Conservation (phyloP, 2,797 vertebrate genomes). For the Enteromius treurensis region DNA sequence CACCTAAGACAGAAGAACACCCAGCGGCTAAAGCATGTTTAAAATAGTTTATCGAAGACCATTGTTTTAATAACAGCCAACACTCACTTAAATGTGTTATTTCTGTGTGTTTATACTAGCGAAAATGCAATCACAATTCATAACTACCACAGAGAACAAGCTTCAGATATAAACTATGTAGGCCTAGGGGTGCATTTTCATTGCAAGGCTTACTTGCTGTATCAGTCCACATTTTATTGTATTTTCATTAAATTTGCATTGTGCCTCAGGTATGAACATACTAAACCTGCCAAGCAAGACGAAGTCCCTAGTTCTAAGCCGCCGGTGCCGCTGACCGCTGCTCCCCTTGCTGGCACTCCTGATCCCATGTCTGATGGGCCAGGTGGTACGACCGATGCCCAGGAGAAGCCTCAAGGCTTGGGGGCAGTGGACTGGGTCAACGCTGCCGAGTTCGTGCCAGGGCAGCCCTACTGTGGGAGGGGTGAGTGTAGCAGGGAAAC, state of each 20-base stretch:
- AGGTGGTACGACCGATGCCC: conserved; percentile 49
- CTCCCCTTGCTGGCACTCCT: conserved; percentile 71
- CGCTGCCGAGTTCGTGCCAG: conserved; percentile 95
- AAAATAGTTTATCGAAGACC: neutral
- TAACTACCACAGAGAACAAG: neutral
- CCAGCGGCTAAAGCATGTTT: neutral
- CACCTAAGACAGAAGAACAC: neutral
- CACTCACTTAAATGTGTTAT: neutral
- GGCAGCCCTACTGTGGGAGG: conserved; percentile 95
- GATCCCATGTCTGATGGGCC: conserved; percentile 76
- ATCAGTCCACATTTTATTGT: neutral
- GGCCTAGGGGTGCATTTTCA: neutral
- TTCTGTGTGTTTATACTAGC: neutral
- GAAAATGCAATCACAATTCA: neutral
- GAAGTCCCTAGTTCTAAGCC: conserved; percentile 77
- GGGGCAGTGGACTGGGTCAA: conserved; percentile 94
- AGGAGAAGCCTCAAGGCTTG: conserved; percentile 65
- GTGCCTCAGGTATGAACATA: conserved; percentile 88
- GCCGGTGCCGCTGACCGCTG: conserved; percentile 73
- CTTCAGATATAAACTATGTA: neutral
- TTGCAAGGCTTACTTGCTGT: neutral
- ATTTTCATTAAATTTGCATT: conserved; percentile 26
- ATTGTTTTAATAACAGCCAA: neutral
- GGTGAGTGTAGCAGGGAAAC: conserved; percentile 77
- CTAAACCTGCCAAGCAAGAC: conserved; percentile 87